Conservation (phyloP, 1,140 invertebrate species). For the Apolygus lucorum region DNA sequence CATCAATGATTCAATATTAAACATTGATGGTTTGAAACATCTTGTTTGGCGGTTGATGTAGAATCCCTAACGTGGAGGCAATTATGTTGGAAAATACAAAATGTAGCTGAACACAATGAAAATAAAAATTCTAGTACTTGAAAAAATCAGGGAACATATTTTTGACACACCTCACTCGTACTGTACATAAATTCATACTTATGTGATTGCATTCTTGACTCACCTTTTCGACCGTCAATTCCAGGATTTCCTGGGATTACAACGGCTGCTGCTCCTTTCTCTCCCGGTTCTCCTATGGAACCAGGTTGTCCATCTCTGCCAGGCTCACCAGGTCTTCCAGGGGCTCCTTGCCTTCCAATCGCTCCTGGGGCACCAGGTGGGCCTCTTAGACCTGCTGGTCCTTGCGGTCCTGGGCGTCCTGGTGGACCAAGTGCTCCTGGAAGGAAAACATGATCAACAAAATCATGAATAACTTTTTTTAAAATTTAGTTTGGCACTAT, state of each 20-base stretch:
- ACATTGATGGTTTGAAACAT: too few species aligned
- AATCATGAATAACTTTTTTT: too few species aligned
- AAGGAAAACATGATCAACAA: too few species aligned
- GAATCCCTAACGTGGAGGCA: too few species aligned
- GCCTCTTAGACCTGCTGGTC: slow-evolving; percentile 45
- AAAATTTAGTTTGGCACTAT: too few species aligned
- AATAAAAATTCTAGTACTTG: too few species aligned
- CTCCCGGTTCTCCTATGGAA: background rate
- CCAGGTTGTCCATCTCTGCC: slow-evolving; percentile 44
- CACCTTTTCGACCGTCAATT: background rate
- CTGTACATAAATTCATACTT: background rate
- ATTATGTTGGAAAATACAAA: too few species aligned
- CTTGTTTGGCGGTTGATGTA: too few species aligned
- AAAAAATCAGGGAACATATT: too few species aligned
- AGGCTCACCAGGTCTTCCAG: slow-evolving; percentile 47
- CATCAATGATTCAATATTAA: too few species aligned
- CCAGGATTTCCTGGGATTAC: background rate
- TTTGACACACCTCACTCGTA: background rate
- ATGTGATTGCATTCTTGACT: background rate
- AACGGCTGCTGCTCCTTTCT: background rate
- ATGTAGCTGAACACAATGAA: too few species aligned
- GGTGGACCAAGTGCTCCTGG: too few species aligned
- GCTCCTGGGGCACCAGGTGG: slow-evolving; percentile 53
- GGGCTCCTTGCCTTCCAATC: slow-evolving; percentile 56
- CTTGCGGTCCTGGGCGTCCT: background rate